phyloP scores from a whole-genome alignment of 2,113 vertebrate genomes.

The Trachemys scripta region DNA sequence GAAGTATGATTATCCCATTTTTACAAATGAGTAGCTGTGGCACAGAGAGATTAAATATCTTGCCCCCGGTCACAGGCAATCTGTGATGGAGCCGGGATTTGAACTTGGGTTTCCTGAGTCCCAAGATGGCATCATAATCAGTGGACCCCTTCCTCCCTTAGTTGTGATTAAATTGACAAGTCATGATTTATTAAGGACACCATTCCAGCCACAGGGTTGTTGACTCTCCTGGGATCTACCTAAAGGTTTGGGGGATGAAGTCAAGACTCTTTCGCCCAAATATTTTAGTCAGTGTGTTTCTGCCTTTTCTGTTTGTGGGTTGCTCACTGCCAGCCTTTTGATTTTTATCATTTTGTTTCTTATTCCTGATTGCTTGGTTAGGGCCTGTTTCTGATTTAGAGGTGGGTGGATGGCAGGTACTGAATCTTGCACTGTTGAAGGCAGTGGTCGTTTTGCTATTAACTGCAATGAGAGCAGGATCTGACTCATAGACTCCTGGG shows the following conservation, averaged over 20 bases:
- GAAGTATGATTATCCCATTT: neutral
- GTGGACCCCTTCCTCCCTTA: neutral
- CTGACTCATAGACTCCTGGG: neutral
- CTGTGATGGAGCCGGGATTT: neutral
- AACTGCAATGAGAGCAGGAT: neutral
- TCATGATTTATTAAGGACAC: neutral
- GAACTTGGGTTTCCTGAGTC: fast-evolving
- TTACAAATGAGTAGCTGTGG: neutral
- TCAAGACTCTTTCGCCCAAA: neutral
- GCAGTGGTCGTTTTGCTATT: neutral
- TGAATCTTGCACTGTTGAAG: neutral
- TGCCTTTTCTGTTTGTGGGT: neutral
- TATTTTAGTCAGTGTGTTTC: neutral
- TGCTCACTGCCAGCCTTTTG: neutral
- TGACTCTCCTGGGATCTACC: neutral
- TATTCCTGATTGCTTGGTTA: neutral
- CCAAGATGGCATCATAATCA: neutral
- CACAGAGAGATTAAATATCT: neutral
- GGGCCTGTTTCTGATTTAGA: neutral
- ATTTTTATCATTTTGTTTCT: neutral
- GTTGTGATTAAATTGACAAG: neutral
- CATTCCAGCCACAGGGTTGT: neutral
- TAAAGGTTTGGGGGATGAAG: neutral
- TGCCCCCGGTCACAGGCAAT: neutral
- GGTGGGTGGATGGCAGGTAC: neutral